Evolutionary conservation across 2,113 vertebrate species (phyloP), one percentile per base, ranked within the genome.

Genomic region (Fregetta grallaria): DNA sequence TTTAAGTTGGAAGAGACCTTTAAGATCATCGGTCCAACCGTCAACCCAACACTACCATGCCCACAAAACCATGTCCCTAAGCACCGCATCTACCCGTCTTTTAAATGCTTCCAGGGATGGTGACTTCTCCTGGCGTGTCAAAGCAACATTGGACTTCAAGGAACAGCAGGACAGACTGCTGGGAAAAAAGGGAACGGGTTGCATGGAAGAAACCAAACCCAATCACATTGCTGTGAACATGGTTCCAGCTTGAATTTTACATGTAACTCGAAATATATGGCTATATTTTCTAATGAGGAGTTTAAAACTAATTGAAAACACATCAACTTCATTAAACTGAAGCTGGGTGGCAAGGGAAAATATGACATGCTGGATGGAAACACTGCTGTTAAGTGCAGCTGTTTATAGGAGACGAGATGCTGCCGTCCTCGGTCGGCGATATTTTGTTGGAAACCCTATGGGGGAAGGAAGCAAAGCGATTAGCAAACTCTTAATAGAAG

Each of bases 351-450:
- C 74, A 72, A 44, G 53, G 30, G 23, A 53, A 73, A 62, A 91
- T 49, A 25, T 3, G 40, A 36, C 36, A 19, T 6, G 44, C 23
- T 59, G 59, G 66, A 34, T 62, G 75, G 55, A 65, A 88, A 44
- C 20, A 17, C 32, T 32, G 21, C 27, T 63, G 65, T 40, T 53
- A 42, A 52, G 59, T 4, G 5, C 3, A 9, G 13, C 30, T 80
- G 23, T 42, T 66, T 34, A 50, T 3, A 75, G 29, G 52, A 49
- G 23, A 45, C 38, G 50, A 84, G 61, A 44, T 70, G 66, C 42
- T 62, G 45, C n/a, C 2, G 2, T 8, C 45, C 42, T 55, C 2
- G 1, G 8, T 34, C 0, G 0, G 13, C 0, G 2, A 44, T 19
- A 20, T n/a, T 85, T 62, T 16, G 3, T n/a, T 49, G 36, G 56